Evolutionary conservation across 2,888 invertebrate species (phyloP), one percentile per base, ranked within the genome.

Genomic region (Drosophila maculinotata): DNA sequence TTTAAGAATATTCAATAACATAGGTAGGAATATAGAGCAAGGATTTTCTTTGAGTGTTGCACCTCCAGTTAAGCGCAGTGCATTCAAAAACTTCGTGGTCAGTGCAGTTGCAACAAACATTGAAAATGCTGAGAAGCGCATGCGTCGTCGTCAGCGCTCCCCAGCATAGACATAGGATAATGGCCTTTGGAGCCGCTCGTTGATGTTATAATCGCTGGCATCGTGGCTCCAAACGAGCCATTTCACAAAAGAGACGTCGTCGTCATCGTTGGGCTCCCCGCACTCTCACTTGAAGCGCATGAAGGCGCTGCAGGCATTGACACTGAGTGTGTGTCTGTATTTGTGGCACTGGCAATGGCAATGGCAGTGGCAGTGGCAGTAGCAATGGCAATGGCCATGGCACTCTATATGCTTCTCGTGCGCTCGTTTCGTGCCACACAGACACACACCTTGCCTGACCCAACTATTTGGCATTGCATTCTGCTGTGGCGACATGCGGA

Each of bases 161-260:
- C 45, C 31, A 39, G 36, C 38, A 15, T 28, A 36, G 36, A 3
- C 66, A 57, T 65, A 79, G 80, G 84, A 78, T 80, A 81, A 83
- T 81, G 84, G 80, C 84, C 84, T 72, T 64, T 70, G 47, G 68
- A 72, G 62, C 66, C 60, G 70, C 53, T 63, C 65, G 70, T 45
- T 74, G 70, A 76, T 76, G 70, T 67, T 67, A 79, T 76, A 79
- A 74, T 76, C 81, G 72, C 41, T 68, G 59, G 60, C 42, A 60
- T 48, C 53, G 65, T 52, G 65, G 58, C 33, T 52, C 57, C 59
- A 49, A 28, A 45, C 56, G 58, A 57, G 51, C 31, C 74, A 70
- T 59, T 51, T 62, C 78, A 77, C 69, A 69, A 26, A 54, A 35
- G 59, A 44, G 74, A 25, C 45, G 23, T 36, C 23, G 10, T 17